phyloP scores from a whole-genome alignment of 2,888 invertebrate species.

The Xestobium rufovillosum region DNA sequence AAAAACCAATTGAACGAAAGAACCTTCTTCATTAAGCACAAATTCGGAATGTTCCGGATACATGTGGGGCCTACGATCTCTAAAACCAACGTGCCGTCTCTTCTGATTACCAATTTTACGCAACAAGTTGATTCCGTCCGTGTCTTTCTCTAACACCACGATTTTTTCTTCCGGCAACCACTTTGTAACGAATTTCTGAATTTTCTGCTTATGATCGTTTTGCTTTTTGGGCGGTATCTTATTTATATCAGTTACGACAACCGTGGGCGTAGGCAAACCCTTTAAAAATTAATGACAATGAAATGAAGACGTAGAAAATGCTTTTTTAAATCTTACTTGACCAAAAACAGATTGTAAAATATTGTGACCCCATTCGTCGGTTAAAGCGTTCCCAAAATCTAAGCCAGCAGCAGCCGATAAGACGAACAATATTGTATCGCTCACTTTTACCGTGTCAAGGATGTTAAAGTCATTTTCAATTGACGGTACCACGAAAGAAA shows the following conservation, averaged over 20 bases:
- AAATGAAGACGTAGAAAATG: background rate
- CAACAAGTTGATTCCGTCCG: slow-evolving; percentile 68
- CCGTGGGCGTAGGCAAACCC: slow-evolving; percentile 69
- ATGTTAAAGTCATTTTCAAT: slow-evolving; percentile 63
- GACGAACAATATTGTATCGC: slow-evolving; percentile 76
- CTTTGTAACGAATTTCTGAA: slow-evolving; percentile 58
- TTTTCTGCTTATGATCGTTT: slow-evolving; percentile 56
- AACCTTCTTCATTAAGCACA: slow-evolving; percentile 43
- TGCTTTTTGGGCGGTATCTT: slow-evolving; percentile 66
- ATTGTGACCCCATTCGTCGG: slow-evolving; percentile 74
- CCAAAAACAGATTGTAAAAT: slow-evolving; percentile 71
- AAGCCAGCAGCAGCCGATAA: slow-evolving; percentile 58
- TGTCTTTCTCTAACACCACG: slow-evolving; percentile 64
- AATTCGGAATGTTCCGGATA: slow-evolving; percentile 74
- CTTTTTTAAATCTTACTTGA: slow-evolving; percentile 53
- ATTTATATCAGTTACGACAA: slow-evolving; percentile 68
- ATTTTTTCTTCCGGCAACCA: slow-evolving; percentile 79
- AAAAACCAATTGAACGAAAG: slow-evolving; percentile 7
- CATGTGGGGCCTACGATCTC: slow-evolving; percentile 76
- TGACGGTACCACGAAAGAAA: slow-evolving; percentile 70
- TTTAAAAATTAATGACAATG: slow-evolving; percentile 23
- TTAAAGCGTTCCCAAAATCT: slow-evolving; percentile 50
- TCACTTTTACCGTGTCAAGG: slow-evolving; percentile 78
- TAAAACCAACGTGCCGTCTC: slow-evolving; percentile 61
- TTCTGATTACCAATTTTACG: slow-evolving; percentile 74